A percentile compares a stretch with the other conserved stretches of the same genome.
These are phyloP conservation scores for Odontomyia ornata DNA, from an alignment of 2,888 invertebrate genomes.

Conservation along the genomic window DNA sequence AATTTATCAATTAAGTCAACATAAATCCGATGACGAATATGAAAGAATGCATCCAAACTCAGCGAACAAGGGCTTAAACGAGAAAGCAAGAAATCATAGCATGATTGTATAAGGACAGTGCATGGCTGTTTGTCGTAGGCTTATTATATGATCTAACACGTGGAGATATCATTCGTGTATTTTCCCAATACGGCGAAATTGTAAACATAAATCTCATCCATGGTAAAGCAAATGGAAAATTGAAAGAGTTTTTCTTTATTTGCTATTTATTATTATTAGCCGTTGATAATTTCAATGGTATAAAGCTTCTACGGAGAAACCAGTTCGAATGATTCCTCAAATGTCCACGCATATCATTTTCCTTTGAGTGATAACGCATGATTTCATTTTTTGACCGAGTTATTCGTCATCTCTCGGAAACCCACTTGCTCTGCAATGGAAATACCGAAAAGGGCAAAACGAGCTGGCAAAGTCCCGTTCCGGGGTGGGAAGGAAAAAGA, in stretches of 20 bases:
- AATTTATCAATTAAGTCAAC: slow-evolving; percentile 50
- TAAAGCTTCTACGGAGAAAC: too few species aligned
- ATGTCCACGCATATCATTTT: too few species aligned
- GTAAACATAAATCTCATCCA: slow-evolving; percentile 95
- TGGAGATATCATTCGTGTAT: slow-evolving; percentile 61
- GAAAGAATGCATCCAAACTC: slow-evolving; percentile 86
- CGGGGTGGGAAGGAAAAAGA: too few species aligned
- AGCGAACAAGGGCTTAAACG: slow-evolving; percentile 88
- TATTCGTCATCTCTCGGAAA: too few species aligned
- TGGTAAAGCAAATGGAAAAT: slow-evolving; percentile 93
- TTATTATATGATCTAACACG: slow-evolving; percentile 93
- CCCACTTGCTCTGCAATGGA: too few species aligned
- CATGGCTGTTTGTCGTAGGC: slow-evolving; percentile 97
- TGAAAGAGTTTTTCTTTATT: slow-evolving; percentile 94
- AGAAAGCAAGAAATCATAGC: slow-evolving; percentile 88
- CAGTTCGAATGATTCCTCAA: too few species aligned
- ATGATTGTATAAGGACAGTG: slow-evolving; percentile 93
- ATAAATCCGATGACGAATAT: slow-evolving; percentile 75
- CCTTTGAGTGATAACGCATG: too few species aligned
- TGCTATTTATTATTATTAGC: slow-evolving; percentile 96
- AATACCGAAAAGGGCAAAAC: too few species aligned
- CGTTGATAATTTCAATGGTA: slow-evolving; percentile 98
- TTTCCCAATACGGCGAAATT: slow-evolving; percentile 91
- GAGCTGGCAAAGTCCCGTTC: too few species aligned
- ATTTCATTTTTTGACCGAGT: too few species aligned